Conservation (phyloP, 2,888 invertebrate species). For the Caenorhabditis sp. region DNA sequence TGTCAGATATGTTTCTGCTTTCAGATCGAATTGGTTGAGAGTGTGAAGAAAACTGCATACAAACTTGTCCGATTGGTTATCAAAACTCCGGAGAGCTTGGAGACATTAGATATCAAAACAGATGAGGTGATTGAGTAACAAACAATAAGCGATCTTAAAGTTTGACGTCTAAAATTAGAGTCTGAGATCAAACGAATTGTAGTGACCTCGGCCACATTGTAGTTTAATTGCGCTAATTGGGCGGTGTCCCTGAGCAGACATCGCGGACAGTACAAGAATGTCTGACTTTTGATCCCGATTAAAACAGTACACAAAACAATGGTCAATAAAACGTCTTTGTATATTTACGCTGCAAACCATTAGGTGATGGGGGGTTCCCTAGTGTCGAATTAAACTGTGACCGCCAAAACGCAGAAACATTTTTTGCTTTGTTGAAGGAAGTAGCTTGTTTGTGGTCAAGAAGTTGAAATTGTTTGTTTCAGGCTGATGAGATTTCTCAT, state of each 20-base stretch:
- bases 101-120: constrained; percentile 58
- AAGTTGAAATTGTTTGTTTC: constrained; percentile 82
- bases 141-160: too few relatives aligned
- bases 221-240: constrained; percentile 24
- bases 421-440: background rate
- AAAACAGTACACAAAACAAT: background rate
- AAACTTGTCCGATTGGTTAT: constrained; percentile 51
- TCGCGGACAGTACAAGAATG: constrained; percentile 24
- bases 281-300: constrained; percentile 22
- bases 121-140: constrained; percentile 44
- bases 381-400: constrained; percentile 46
- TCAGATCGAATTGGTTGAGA: constrained; percentile 61
- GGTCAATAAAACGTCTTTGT: constrained; percentile 10
- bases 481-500: constrained; percentile 97
- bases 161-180: too few relatives aligned
- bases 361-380: constrained; percentile 24
- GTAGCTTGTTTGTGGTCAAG: constrained; percentile 12
- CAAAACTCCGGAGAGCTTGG: constrained; percentile 33
- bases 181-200: constrained; percentile 12
- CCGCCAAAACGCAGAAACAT: constrained; percentile 19
- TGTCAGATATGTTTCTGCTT: constrained; percentile 5
- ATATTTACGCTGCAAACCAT: constrained; percentile 8
- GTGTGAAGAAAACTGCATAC: constrained; percentile 55
- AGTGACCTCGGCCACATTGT: constrained; percentile 19
- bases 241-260: constrained; percentile 34